Base-by-base conservation (phyloP, 2,113 vertebrate genomes). In the Excalfactoria chinensis region DNA sequence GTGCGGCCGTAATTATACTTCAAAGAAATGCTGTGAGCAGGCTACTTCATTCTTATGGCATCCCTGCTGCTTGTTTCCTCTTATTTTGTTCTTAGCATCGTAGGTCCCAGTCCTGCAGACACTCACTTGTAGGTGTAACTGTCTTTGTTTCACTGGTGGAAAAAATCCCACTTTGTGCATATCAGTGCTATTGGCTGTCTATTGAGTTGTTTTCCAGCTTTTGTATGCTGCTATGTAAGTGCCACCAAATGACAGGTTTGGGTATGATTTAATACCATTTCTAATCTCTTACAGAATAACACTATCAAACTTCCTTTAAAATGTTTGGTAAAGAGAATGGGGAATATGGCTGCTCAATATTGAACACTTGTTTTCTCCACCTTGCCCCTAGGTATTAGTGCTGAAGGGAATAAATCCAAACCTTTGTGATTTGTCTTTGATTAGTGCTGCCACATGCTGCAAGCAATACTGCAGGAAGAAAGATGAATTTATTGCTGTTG, bases 1-100 rank as follows among this genome's bases (percentile, higher is more conserved):
- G n/a, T 56, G 93, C 88, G 62, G 92, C 94, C 95, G 88, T 97
- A 97, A 97, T 97, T 97, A 95, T 74, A 73, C 92, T 95, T 93
- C 90, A 88, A 92, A 95, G 95, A 88, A 95, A 86, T 62, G 86
- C 89, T 72, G 28, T 49, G 84, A 10, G 22, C 88, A 72, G 87
- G 68, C 84, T 89, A 76, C 58, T 92, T 85, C 66, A 1, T 89
- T 93, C 95, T 62, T 82, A 37, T 4, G 34, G 82, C 89, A 59
- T 71, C 63, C 94, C 94, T 76, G 74, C 96, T 96, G 91, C 93
- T 95, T 95, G 91, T 92, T 95, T 93, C 84, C 82, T 93, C 87
- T 78, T 83, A 88, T 93, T 97, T 96, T 81, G 78, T 91, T 93
- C 75, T 86, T n/a, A 41, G 51, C 59, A 51, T 84, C 62, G 5